Conservation (phyloP, 1,140 invertebrate genomes). For the Meloidogyne hapla region DNA sequence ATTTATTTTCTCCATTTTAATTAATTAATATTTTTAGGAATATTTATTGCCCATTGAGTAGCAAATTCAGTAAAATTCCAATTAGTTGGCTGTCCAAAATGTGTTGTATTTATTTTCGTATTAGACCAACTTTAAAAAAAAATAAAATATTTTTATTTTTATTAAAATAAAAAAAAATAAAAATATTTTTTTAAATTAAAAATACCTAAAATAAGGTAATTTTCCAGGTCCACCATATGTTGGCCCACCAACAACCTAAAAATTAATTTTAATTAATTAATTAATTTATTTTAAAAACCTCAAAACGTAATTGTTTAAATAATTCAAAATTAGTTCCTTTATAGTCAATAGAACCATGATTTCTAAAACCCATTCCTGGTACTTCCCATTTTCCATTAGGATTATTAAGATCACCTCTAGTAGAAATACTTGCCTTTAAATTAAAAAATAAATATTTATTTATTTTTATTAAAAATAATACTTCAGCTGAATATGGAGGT, state of each 20-base stretch:
- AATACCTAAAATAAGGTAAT: slow-evolving; percentile 44
- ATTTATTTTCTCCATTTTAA: not conserved
- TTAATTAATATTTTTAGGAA: not conserved
- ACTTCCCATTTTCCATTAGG: slow-evolving; percentile 67
- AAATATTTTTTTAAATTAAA: not conserved
- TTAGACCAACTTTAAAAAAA: slow-evolving; percentile 75
- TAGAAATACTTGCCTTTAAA: slow-evolving; percentile 67
- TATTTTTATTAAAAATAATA: slow-evolving; percentile 1
- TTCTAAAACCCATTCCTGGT: slow-evolving; percentile 70
- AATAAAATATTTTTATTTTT: slow-evolving; percentile 65
- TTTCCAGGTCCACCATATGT: slow-evolving; percentile 64
- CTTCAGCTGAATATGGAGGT: slow-evolving; percentile 73
- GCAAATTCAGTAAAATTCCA: slow-evolving; percentile 73
- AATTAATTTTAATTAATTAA: slow-evolving; percentile 7
- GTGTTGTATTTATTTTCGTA: slow-evolving; percentile 69
- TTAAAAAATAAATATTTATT: not conserved
- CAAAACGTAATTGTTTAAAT: slow-evolving; percentile 67
- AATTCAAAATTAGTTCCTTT: slow-evolving; percentile 68
- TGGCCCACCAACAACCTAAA: slow-evolving; percentile 67
- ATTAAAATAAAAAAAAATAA: no score
- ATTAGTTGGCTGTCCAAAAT: slow-evolving; percentile 76
- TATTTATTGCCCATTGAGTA: slow-evolving; percentile 64
- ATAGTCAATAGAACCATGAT: slow-evolving; percentile 73
- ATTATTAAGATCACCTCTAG: slow-evolving; percentile 60
- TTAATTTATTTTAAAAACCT: slow-evolving; percentile 62